These are phyloP conservation scores for Chanos chanos DNA, from an alignment of 2,797 vertebrate genomes.

Conservation along the genomic window DNA sequence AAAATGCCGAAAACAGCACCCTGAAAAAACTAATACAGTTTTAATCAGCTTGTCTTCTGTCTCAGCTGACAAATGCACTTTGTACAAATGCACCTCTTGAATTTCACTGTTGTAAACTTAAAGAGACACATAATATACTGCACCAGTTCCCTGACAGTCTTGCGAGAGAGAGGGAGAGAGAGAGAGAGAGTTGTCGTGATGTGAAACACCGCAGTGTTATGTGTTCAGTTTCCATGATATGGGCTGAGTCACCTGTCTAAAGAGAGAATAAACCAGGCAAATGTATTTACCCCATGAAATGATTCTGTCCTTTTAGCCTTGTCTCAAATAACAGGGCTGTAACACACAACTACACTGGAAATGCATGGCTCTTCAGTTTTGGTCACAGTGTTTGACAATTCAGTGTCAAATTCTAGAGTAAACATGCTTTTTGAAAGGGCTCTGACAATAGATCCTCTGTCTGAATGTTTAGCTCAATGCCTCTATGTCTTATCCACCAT, in stretches of 20 bases:
- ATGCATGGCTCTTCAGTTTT: too few relatives aligned
- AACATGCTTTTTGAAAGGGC: conserved; percentile 16
- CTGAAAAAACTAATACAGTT: too few relatives aligned
- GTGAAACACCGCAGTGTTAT: conserved; percentile 70
- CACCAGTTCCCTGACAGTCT: conserved; percentile 6
- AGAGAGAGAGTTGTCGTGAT: conserved; percentile 59
- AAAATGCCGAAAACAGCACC: too few relatives aligned
- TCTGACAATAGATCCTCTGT: conserved; percentile 22
- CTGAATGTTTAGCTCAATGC: conserved; percentile 24
- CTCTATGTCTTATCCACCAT: conserved; percentile 19
- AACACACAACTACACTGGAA: not conserved
- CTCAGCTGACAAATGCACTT: not conserved
- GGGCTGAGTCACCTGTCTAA: conserved; percentile 68
- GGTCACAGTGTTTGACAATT: conserved; percentile 7
- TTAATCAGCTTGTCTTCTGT: too few relatives aligned
- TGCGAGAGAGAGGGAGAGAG: conserved; percentile 6
- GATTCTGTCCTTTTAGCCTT: conserved; percentile 9
- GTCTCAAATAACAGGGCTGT: conserved; percentile 4
- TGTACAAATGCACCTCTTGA: conserved; percentile 8
- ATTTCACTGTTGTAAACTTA: conserved; percentile 3
- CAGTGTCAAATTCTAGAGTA: not conserved
- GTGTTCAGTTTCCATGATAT: conserved; percentile 59
- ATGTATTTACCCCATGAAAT: conserved; percentile 40
- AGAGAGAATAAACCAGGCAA: conserved; percentile 33
- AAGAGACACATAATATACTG: conserved; percentile 4